A percentile compares a stretch with the other conserved stretches of the same genome.
Conservation (phyloP, 2,888 invertebrate genomes). For the Lissonota sp. region DNA sequence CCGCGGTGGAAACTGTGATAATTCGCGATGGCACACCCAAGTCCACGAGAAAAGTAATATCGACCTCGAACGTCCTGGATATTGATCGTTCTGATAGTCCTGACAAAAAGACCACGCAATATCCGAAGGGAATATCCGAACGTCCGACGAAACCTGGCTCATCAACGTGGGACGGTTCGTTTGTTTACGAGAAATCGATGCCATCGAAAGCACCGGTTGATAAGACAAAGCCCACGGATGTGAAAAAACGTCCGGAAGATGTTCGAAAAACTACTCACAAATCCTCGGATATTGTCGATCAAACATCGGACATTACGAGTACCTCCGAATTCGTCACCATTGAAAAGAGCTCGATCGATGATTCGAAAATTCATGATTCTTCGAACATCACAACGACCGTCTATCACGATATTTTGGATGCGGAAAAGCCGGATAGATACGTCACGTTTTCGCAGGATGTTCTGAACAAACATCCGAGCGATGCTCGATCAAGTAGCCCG, state of each 20-base stretch:
- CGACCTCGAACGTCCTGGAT: constrained; percentile 20
- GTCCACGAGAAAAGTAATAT: constrained; percentile 37
- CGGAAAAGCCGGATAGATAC: constrained; percentile 71
- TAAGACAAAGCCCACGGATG: constrained; percentile 50
- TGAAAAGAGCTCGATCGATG: constrained; percentile 40
- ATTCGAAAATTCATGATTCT: constrained; percentile 57
- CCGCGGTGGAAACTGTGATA: constrained; percentile 76
- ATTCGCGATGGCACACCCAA: constrained; percentile 74
- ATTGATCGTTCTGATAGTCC: constrained; percentile 49
- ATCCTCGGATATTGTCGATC: constrained; percentile 22
- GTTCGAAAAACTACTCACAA: constrained; percentile 21
- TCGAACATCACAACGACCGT: constrained; percentile 53
- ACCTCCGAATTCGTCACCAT: constrained; percentile 49
- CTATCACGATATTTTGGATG: constrained; percentile 51
- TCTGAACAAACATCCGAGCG: constrained; percentile 45
- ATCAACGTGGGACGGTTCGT: constrained; percentile 74
- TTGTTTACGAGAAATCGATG: constrained; percentile 69
- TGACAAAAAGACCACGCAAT: constrained; percentile 41
- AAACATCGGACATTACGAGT: constrained; percentile 28
- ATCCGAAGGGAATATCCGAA: constrained; percentile 51
- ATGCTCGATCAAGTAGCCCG: constrained; percentile 31
- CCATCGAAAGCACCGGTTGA: constrained; percentile 56
- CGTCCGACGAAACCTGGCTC: constrained; percentile 69
- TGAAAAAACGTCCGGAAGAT: constrained; percentile 60
- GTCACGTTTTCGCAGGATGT: constrained; percentile 51